Percentiles rank a stretch among this genome's conserved stretches.
phyloP scores from a whole-genome alignment of 2,888 invertebrate species.

The Antitype chi region DNA sequence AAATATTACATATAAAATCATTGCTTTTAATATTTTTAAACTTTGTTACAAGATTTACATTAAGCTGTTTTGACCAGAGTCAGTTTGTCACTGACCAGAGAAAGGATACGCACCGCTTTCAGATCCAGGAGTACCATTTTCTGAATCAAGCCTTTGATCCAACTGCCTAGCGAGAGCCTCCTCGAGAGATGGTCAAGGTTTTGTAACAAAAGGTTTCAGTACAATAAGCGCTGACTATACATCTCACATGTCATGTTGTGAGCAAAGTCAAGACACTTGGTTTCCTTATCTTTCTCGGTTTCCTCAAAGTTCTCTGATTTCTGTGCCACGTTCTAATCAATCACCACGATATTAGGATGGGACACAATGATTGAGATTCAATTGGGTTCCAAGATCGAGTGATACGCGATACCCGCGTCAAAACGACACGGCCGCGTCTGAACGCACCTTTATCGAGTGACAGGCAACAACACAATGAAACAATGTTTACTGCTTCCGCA shows the following conservation, averaged over 20 bases:
- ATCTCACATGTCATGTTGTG: background rate
- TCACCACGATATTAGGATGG: background rate
- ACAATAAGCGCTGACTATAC: background rate
- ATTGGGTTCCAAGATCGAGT: background rate
- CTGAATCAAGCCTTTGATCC: background rate
- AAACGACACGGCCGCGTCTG: background rate
- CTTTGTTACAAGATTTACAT: conserved; percentile 3
- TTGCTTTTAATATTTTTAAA: conserved; percentile 10
- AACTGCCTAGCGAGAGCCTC: background rate
- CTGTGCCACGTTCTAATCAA: background rate
- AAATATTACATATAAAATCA: conserved; percentile 12
- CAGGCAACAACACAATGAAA: conserved; percentile 3
- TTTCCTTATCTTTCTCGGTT: background rate
- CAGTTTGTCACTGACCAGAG: too few species aligned
- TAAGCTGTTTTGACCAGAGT: conserved; percentile 2
- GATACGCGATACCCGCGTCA: background rate
- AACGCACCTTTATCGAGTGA: conserved; percentile 15
- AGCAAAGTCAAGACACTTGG: background rate
- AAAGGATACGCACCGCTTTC: background rate
- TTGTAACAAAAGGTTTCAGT: background rate
- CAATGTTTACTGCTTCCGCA: conserved; percentile 23
- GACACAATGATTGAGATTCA: background rate
- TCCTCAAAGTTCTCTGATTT: conserved; percentile 3
- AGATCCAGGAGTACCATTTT: background rate
- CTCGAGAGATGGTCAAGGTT: background rate